Evolutionary conservation across 2,888 invertebrate genomes (phyloP).

Genomic region (Drosophila incognita): DNA sequence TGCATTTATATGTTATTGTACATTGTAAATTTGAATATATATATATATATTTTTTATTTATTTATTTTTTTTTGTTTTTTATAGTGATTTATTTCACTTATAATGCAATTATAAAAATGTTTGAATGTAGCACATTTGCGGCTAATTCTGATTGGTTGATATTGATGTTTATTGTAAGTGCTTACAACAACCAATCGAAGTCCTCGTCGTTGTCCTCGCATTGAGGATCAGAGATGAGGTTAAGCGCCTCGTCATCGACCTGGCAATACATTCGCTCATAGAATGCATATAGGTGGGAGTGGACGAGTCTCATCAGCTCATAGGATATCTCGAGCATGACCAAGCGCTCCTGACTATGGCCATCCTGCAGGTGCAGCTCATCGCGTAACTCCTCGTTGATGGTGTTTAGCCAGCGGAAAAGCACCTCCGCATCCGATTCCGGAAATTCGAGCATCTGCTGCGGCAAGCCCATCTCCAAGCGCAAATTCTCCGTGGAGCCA

Average conservation of each 20-base stretch:
- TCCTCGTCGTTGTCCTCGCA: slow-evolving; percentile 19
- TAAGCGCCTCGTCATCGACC: slow-evolving; percentile 4
- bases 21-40: background rate
- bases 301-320: slow-evolving; percentile 52
- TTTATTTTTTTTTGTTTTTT: background rate
- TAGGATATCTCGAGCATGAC: slow-evolving; percentile 50
- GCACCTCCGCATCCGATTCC: slow-evolving; percentile 39
- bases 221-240: slow-evolving; percentile 20
- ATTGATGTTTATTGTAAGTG: background rate
- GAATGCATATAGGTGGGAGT: slow-evolving; percentile 29
- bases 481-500: slow-evolving; percentile 42
- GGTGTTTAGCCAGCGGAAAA: slow-evolving; percentile 63
- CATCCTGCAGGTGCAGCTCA: slow-evolving; percentile 40
- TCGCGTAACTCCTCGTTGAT: slow-evolving; percentile 49
- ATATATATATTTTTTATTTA: too few relatives aligned
- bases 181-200: slow-evolving; percentile 31
- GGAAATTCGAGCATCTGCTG: slow-evolving; percentile 33
- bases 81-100: background rate
- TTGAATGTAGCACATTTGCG: background rate
- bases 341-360: slow-evolving; percentile 39
- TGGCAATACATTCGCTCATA: slow-evolving; percentile 5
- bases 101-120: background rate
- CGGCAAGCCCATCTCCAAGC: slow-evolving; percentile 48
- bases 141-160: background rate
- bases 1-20: background rate